These are phyloP conservation scores for Chloromyia formosa DNA, from an alignment of 2,888 invertebrate species.

Conservation along the genomic window DNA sequence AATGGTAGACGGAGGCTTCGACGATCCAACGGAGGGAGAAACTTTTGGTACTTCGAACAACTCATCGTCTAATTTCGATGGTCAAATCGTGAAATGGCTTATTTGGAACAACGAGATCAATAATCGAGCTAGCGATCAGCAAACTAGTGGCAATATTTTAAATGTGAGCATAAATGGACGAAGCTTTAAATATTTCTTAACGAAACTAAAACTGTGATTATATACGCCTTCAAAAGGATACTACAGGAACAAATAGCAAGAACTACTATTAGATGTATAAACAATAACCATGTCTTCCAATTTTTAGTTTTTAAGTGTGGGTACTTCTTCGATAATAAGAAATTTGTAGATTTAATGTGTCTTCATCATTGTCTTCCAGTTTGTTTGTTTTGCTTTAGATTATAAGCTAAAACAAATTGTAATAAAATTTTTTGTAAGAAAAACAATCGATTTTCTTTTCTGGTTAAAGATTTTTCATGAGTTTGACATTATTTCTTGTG, in stretches of 20 bases:
- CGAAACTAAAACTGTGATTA: constrained; percentile 12
- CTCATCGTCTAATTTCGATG: neutral
- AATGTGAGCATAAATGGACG: neutral
- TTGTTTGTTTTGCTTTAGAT: constrained; percentile 29
- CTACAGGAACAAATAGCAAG: neutral
- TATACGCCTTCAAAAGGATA: neutral
- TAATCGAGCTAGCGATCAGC: neutral
- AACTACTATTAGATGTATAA: neutral
- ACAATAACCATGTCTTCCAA: neutral
- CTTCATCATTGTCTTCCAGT: constrained; percentile 20
- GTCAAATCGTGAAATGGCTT: no score
- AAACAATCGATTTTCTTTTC: no score
- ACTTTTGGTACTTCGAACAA: no score
- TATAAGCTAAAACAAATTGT: neutral
- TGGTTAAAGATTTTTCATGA: no score
- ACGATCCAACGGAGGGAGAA: no score
- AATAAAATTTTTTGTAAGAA: no score
- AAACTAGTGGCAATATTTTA: constrained; percentile 27
- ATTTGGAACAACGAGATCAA: neutral
- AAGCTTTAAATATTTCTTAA: constrained; percentile 1
- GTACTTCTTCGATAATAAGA: neutral
- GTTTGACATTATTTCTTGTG: no score
- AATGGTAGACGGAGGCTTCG: neutral
- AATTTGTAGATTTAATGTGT: neutral
- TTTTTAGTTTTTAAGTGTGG: constrained; percentile 12